Conservation (phyloP, 2,888 invertebrate genomes). For the Andrena minutula region DNA sequence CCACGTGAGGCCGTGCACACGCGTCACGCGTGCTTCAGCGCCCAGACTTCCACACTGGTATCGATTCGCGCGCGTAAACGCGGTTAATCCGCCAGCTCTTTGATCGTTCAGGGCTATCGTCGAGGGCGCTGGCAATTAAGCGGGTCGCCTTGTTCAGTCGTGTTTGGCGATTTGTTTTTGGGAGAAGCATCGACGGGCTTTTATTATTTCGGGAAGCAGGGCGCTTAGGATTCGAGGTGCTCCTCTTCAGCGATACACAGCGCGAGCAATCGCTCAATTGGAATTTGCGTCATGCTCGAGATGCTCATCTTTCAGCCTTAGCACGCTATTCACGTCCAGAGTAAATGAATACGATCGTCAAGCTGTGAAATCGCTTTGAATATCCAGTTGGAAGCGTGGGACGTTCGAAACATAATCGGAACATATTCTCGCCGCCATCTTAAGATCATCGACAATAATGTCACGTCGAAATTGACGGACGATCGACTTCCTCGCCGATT, state of each 20-base stretch:
- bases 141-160: too few relatives aligned
- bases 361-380: not conserved
- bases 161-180: too few relatives aligned
- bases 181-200: too few relatives aligned
- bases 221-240: too few relatives aligned
- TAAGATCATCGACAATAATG: slow-evolving; percentile 15
- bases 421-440: not conserved
- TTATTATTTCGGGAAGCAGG: too few relatives aligned
- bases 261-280: too few relatives aligned
- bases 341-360: not conserved
- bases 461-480: slow-evolving; percentile 42
- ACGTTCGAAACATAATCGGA: not conserved
- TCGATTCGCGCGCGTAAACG: slow-evolving; percentile 51
- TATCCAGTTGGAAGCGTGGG: too few relatives aligned
- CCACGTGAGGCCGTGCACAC: slow-evolving; percentile 46
- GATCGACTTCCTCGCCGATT: slow-evolving; percentile 57
- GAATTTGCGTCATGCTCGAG: too few relatives aligned
- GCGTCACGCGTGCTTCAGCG: slow-evolving; percentile 56
- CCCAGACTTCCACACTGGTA: slow-evolving; percentile 11
- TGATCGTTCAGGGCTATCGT: slow-evolving; percentile 15
- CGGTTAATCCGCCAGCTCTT: slow-evolving; percentile 40
- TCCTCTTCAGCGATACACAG: too few relatives aligned
- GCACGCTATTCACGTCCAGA: too few relatives aligned
- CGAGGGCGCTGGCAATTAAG: slow-evolving; percentile 10
- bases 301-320: too few relatives aligned